Evolutionary conservation across 2,888 invertebrate species (phyloP).

Genomic region (Hyles lineata): DNA sequence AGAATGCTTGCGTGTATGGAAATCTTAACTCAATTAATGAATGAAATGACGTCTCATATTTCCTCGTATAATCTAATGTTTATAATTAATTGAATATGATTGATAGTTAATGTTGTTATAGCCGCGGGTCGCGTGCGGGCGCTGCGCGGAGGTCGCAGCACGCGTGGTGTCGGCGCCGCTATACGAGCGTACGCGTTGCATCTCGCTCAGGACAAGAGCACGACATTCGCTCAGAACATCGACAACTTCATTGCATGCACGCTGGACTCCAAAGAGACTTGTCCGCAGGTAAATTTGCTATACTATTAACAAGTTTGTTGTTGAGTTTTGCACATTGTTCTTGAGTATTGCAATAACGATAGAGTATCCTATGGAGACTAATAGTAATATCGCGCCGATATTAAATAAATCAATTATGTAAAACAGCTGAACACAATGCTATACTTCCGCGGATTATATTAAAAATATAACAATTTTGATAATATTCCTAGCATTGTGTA

Average conservation of each 20-base stretch:
- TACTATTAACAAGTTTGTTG: too few relatives aligned
- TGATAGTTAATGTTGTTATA: conserved; percentile 53
- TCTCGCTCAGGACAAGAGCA: conserved; percentile 92
- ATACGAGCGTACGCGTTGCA: conserved; percentile 92
- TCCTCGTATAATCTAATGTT: neutral
- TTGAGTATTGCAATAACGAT: too few relatives aligned
- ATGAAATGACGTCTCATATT: neutral
- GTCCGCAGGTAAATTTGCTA: conserved; percentile 86
- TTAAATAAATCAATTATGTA: too few relatives aligned
- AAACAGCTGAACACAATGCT: too few relatives aligned
- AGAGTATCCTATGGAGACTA: too few relatives aligned
- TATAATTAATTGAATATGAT: neutral
- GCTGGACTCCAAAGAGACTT: conserved; percentile 93
- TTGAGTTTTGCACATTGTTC: too few relatives aligned
- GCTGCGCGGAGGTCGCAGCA: conserved; percentile 82
- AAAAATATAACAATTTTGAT: too few relatives aligned
- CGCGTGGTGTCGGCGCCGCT: conserved; percentile 87
- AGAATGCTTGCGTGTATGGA: neutral
- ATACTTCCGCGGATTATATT: too few relatives aligned
- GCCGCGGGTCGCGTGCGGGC: conserved; percentile 92
- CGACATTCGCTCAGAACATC: conserved; percentile 96
- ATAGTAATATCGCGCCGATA: too few relatives aligned
- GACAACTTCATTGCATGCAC: conserved; percentile 97
- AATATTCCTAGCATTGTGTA: too few relatives aligned
- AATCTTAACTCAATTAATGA: neutral